These are phyloP conservation scores for Lasiurus borealis DNA, from an alignment of 2,113 vertebrate genomes.

Conservation along the genomic window DNA sequence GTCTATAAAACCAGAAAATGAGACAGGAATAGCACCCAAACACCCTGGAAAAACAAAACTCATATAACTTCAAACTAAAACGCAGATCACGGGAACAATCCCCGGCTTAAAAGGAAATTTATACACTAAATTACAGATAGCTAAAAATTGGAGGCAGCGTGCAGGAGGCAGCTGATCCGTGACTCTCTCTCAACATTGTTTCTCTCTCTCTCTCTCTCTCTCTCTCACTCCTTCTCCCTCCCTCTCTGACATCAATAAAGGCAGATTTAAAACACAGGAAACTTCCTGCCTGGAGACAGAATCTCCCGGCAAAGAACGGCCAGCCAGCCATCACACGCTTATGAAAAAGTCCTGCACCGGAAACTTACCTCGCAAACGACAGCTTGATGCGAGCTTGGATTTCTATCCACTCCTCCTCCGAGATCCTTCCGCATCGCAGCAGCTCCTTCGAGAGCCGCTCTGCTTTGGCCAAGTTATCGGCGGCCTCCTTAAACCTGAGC, in stretches of 20 bases:
- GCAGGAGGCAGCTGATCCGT: too few species aligned
- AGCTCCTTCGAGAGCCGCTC: constrained; percentile 72
- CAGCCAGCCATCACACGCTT: too few species aligned
- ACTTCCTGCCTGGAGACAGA: background rate
- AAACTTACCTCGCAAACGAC: constrained; percentile 76
- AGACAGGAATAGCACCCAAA: background rate
- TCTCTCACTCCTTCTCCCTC: too few species aligned
- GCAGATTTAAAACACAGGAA: background rate
- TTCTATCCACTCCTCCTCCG: constrained; percentile 78
- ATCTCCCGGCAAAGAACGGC: background rate
- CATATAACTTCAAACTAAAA: background rate
- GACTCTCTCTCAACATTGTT: too few species aligned
- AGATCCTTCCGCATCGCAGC: constrained; percentile 61
- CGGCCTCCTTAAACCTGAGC: constrained; percentile 76
- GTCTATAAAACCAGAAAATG: background rate
- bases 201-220: too few species aligned
- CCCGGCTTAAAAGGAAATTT: background rate
- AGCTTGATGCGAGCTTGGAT: constrained; percentile 59
- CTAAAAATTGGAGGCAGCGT: background rate
- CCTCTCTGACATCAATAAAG: too few species aligned
- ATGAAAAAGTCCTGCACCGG: background rate
- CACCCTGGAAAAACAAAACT: background rate
- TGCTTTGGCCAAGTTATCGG: constrained; percentile 75
- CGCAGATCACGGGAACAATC: background rate
- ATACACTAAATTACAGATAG: background rate